Percentiles rank a stretch among this genome's conserved stretches.
Evolutionary conservation across 2,113 vertebrate genomes (phyloP).

Genomic region (Sapajus apella): DNA sequence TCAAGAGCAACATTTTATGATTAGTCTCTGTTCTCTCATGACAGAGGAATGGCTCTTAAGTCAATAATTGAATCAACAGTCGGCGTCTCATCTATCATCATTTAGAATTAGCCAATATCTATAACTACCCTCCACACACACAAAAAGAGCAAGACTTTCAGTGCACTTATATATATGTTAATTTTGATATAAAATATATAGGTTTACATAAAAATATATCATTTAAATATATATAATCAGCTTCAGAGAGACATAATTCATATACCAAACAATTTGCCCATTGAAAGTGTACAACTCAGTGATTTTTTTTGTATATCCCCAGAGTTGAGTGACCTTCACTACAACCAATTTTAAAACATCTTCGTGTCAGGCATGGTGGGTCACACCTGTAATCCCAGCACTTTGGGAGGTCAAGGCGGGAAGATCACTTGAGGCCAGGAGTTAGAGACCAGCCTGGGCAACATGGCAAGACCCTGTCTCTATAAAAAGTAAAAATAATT

Average conservation of each 20-base stretch:
- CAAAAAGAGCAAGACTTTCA: background rate
- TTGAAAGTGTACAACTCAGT: background rate
- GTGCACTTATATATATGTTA: no score
- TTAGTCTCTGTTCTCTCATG: background rate
- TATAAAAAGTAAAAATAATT: no score
- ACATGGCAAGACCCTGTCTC: no score
- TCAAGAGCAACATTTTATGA: background rate
- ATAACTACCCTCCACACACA: no score
- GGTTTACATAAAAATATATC: no score
- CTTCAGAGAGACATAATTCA: background rate
- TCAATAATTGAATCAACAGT: background rate
- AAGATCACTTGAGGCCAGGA: no score
- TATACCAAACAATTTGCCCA: background rate
- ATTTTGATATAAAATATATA: no score
- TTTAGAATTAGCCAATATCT: slow-evolving; percentile 27
- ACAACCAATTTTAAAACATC: background rate
- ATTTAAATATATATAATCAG: background rate
- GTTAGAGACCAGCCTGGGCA: no score
- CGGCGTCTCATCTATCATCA: background rate
- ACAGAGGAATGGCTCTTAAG: background rate
- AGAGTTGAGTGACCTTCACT: background rate
- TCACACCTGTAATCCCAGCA: no score
- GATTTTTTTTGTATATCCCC: background rate
- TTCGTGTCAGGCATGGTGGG: no score
- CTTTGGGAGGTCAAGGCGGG: no score